Evolutionary conservation across 1,140 invertebrate species (phyloP).

Genomic region (Ridgeia piscesae): DNA sequence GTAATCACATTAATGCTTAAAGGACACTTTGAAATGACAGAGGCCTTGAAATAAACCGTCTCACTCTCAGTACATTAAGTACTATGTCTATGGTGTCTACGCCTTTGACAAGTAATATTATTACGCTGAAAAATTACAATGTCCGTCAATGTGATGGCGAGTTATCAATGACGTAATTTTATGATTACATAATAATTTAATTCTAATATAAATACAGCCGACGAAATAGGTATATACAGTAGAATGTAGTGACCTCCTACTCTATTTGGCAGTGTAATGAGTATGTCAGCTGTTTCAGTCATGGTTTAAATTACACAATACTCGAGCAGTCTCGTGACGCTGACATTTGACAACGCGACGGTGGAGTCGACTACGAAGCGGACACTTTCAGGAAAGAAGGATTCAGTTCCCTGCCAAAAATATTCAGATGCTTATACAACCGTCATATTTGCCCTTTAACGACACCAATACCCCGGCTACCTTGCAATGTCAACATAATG

Average conservation of each 20-base stretch:
- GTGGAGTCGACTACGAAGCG: not conserved
- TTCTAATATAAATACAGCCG: not conserved
- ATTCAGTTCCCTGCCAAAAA: not conserved
- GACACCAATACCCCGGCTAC: not conserved
- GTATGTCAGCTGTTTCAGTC: not conserved
- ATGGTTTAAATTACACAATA: not conserved
- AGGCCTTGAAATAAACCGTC: no score
- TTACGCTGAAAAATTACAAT: no score
- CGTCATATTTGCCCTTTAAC: not conserved
- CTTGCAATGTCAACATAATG: constrained; percentile 23
- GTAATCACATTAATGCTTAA: no score
- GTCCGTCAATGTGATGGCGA: no score
- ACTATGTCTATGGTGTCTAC: no score
- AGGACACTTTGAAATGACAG: no score
- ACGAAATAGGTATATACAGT: not conserved
- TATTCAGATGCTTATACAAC: not conserved
- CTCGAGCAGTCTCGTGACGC: not conserved
- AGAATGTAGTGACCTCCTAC: not conserved
- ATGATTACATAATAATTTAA: not conserved
- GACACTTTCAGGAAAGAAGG: constrained; percentile 9
- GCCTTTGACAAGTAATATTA: no score
- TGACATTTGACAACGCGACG: not conserved
- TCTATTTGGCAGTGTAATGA: not conserved
- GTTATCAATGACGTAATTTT: no score
- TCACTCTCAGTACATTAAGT: no score